Evolutionary conservation across 2,797 vertebrate species (phyloP), one percentile per base, ranked within the genome.

Genomic region (Coregonus ussuriensis): DNA sequence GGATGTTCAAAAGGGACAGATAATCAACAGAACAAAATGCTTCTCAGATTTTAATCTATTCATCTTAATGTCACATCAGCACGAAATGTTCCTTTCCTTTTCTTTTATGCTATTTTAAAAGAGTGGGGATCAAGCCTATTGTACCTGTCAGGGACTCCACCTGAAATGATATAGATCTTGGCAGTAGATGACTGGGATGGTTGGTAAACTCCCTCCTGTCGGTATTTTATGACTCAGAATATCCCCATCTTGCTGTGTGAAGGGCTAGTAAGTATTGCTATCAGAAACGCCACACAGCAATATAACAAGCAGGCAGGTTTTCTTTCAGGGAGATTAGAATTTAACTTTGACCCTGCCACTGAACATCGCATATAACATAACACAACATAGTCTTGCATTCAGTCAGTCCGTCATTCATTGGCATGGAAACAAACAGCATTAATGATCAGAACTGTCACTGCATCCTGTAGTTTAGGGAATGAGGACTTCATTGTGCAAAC

Each of bases 301-400:
- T 25, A 16, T 29, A 7, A 41, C 33, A 25, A 21, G 0, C n/a
- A 29, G n/a, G 37, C 59, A 62, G 1, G 13, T 53, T 75, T 52
- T 56, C 67, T 71, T 54, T 25, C n/a, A 66, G 74, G 25, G 35
- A 59, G 47, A 69, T 71, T 75, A 41, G 35, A 81, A 6, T 53
- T 78, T 29, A 83, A 70, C 74, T 63, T 59, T 71, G 29, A 74
- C 69, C 33, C 31, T 18, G 16, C 65, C 74, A 63, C 13, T 33
- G 41, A 21, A 47, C 16, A 4, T 54, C 76, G 62, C 41, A 25
- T 33, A 51, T 25, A 25, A 25, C 25, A 25, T 25, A 25, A 25
- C 25, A 25, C 25, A 25, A 25, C 25, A 47, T 53, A 47, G 3
- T 4, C 1, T 16, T 52, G 16, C 15, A 41, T 33, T 15, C 52